A percentile compares a stretch with the other conserved stretches of the same genome.
Conservation (phyloP, 2,797 vertebrate genomes). For the Muraenolepis orangiensis region DNA sequence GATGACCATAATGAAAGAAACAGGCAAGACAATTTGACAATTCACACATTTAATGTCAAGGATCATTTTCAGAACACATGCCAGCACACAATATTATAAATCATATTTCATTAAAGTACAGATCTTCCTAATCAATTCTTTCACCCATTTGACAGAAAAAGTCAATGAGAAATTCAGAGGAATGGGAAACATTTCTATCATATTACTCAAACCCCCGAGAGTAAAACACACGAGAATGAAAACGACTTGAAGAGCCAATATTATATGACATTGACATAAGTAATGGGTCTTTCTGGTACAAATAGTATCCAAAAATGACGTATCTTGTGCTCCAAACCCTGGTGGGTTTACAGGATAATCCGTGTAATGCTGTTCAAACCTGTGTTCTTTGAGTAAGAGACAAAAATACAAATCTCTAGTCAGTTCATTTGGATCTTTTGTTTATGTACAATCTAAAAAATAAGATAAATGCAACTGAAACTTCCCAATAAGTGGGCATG, state of each 20-base stretch:
- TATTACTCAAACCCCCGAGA: neutral
- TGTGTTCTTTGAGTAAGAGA: neutral
- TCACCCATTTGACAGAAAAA: neutral
- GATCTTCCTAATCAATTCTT: neutral
- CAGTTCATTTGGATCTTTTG: neutral
- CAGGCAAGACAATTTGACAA: neutral
- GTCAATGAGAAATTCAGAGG: neutral
- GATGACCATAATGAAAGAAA: neutral
- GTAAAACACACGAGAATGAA: neutral
- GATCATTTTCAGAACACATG: neutral
- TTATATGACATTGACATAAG: neutral
- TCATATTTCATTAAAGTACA: neutral
- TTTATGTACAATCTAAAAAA: neutral
- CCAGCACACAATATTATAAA: too few relatives aligned
- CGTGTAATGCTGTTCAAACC: neutral
- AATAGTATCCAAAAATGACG: neutral
- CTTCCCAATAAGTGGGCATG: neutral
- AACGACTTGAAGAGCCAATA: neutral
- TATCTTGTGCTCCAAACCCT: neutral
- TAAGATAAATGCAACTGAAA: neutral
- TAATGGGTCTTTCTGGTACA: neutral
- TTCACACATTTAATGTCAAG: neutral
- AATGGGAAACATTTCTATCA: neutral
- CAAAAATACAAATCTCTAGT: neutral
- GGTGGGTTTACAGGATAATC: neutral